Conservation (phyloP, 2,113 vertebrate genomes). For the Buteo buteo region DNA sequence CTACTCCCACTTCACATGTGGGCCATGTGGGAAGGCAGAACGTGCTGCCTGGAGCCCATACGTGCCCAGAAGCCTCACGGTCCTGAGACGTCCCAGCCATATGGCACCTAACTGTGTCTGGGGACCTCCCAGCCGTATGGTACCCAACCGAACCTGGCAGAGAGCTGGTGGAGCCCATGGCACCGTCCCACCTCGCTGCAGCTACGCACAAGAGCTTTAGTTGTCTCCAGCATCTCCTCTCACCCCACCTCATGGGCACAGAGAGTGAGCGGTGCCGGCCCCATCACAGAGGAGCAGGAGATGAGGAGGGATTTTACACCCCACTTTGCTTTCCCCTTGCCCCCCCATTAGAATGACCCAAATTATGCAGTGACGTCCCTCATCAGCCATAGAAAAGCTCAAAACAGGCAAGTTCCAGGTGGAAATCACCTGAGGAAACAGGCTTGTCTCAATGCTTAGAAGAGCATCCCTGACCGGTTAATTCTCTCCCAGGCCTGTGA, state of each 20-base stretch:
- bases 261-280: background rate
- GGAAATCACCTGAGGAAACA: background rate
- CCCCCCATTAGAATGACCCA: background rate
- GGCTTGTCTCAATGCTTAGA: background rate
- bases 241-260: background rate
- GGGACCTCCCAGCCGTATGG: background rate
- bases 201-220: background rate
- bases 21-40: background rate
- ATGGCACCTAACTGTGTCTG: background rate
- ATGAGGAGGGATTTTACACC: background rate
- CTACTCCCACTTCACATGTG: background rate
- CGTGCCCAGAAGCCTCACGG: background rate
- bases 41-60: background rate
- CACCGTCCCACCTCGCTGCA: background rate
- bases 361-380: background rate
- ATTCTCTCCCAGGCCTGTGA: background rate
- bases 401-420: background rate
- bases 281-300: background rate
- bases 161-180: background rate
- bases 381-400: background rate
- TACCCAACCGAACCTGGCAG: background rate
- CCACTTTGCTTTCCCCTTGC: background rate
- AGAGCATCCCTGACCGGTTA: background rate
- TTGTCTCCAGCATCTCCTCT: background rate
- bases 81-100: background rate